A percentile compares a stretch with the other conserved stretches of the same genome.
These are phyloP conservation scores for Tetranychus urticae DNA, from an alignment of 1,140 invertebrate genomes.

Conservation along the genomic window DNA sequence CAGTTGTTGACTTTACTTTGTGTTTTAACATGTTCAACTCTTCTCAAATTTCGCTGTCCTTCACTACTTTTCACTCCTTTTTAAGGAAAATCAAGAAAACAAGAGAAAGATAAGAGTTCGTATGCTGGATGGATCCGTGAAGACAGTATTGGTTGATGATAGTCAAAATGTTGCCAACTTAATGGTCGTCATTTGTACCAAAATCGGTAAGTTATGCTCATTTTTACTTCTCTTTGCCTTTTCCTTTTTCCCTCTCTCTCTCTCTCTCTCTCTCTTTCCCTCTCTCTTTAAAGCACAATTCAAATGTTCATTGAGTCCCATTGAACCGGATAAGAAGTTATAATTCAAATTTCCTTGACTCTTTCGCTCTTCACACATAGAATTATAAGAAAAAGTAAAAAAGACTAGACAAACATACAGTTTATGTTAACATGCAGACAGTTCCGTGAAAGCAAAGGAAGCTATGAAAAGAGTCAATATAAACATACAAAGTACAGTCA, in stretches of 20 bases:
- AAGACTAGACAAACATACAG: no score
- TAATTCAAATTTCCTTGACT: no score
- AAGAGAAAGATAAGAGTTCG: constrained; percentile 74
- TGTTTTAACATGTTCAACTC: neutral
- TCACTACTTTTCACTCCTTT: no score
- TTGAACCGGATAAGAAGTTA: no score
- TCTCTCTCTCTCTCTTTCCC: neutral
- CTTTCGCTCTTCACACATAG: no score
- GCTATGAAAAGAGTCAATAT: no score
- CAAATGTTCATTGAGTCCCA: no score
- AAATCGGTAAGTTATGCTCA: constrained; percentile 41
- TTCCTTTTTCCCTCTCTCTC: neutral
- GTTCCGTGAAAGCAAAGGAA: no score
- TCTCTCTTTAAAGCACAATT: neutral
- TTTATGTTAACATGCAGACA: no score
- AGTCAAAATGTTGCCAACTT: constrained; percentile 88
- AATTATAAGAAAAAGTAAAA: no score
- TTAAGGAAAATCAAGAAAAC: constrained; percentile 72
- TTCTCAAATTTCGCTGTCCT: no score
- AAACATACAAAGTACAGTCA: no score
- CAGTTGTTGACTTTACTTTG: neutral
- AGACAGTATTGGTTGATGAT: constrained; percentile 90
- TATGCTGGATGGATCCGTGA: constrained; percentile 78
- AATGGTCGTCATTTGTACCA: constrained; percentile 97
- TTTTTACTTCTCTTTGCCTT: neutral